Evolutionary conservation across 2,888 invertebrate genomes (phyloP), one percentile per base, ranked within the genome.

Genomic region (Liodrosophila aerea): DNA sequence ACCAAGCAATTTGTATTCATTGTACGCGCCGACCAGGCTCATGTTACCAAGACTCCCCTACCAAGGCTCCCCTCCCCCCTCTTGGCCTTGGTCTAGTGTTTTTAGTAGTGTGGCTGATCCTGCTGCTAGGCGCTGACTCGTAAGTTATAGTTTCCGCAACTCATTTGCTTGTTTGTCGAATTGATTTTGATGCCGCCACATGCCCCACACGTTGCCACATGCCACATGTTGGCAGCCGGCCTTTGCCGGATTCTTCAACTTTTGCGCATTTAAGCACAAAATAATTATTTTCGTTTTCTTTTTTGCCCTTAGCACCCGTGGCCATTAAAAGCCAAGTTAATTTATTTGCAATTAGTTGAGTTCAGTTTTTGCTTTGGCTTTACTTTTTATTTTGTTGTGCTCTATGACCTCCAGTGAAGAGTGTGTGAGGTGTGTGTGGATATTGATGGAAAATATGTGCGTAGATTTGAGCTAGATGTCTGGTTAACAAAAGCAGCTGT

Each of bases 1-100:
- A 85, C 85, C 77, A 63, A 85, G 84, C 85, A 83, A 83, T 83
- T 83, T 85, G 82, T 83, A 83, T 83, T 83, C 82, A 83, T 83
- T 83, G 82, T 76, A 22, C 22, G 69, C 44, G 77, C 76, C 72
- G 54, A 57, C 54, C 52, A 41, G 51, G 60, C 74, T 74, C 62
- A 62, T 59, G 63, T 61, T 65, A 65, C 73, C 61, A 58, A 60
- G 41, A 34, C 18, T 36, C 18, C 13, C 39, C 22, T 11, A 22
- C 7, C 13, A 0, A 4, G 4, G 1, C 7, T 18, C 0, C 0
- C 11, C n/a, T 22, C 8, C 12, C 7, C 1, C 31, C 18, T 37
- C 37, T n/a, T 37, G 27, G 22, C n/a, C 22, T 22, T 7, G n/a
- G 22, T 1, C 33, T 12, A 30, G 8, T 29, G 22, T 22, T 22